phyloP scores from a whole-genome alignment of 2,888 invertebrate genomes.

The Atrina japonica region DNA sequence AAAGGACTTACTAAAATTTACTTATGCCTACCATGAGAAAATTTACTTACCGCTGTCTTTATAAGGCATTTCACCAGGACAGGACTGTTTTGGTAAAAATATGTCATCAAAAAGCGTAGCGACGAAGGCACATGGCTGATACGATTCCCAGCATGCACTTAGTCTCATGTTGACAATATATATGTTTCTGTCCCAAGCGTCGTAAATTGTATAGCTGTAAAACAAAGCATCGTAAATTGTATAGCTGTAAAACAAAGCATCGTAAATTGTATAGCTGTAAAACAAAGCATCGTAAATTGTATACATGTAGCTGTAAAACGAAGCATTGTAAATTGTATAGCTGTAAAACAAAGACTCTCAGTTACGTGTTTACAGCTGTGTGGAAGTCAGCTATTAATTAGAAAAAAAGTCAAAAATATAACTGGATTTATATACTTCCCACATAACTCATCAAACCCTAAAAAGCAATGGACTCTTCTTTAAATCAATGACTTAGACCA shows the following conservation, averaged over 20 bases:
- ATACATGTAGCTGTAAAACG: slow-evolving; percentile 39
- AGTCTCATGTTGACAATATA: slow-evolving; percentile 41
- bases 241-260: slow-evolving; percentile 33
- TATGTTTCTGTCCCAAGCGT: slow-evolving; percentile 37
- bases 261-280: slow-evolving; percentile 44
- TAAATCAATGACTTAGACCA: no score
- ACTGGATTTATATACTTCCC: no score
- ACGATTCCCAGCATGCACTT: slow-evolving; percentile 42
- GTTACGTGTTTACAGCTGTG: no score
- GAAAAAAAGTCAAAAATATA: no score
- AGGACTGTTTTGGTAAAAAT: slow-evolving; percentile 28
- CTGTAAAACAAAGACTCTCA: slow-evolving; percentile 29
- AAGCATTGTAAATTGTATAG: slow-evolving; percentile 39
- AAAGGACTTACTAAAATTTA: no score
- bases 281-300: slow-evolving; percentile 25
- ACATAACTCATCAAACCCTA: no score
- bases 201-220: slow-evolving; percentile 44
- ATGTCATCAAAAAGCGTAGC: slow-evolving; percentile 41
- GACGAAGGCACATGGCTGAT: slow-evolving; percentile 41
- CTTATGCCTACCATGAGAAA: background rate
- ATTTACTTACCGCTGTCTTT: slow-evolving; percentile 31
- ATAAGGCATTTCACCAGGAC: slow-evolving; percentile 24
- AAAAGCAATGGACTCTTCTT: no score
- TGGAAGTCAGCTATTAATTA: no score
- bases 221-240: slow-evolving; percentile 25